phyloP scores from a whole-genome alignment of 2,113 vertebrate genomes.

The Calidris pugnax region DNA sequence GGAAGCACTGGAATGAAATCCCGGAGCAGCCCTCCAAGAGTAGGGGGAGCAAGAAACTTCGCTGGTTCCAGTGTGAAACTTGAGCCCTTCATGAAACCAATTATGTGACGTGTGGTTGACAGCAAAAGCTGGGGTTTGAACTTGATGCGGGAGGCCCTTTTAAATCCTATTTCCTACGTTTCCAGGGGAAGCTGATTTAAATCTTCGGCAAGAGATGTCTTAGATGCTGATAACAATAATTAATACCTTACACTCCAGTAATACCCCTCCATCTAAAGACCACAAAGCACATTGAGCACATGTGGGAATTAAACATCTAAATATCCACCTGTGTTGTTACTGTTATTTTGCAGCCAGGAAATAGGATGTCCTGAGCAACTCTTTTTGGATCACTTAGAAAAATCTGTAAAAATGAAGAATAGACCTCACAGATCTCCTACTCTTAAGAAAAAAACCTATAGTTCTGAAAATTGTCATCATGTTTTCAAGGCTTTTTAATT shows the following conservation, averaged over 20 bases:
- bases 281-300: background rate
- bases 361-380: background rate
- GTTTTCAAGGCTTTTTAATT: slow-evolving; percentile 32
- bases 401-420: slow-evolving; percentile 23
- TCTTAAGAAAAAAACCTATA: slow-evolving; percentile 7
- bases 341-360: slow-evolving; percentile 14
- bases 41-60: background rate
- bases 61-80: background rate
- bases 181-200: slow-evolving; percentile 18
- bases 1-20: background rate
- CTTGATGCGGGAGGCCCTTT: slow-evolving; percentile 10
- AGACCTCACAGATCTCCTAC: background rate
- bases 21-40: background rate
- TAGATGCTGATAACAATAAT: slow-evolving; percentile 39
- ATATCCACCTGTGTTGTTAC: slow-evolving; percentile 19
- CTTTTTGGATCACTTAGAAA: background rate
- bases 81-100: slow-evolving; percentile 33
- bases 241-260: slow-evolving; percentile 34
- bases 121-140: slow-evolving; percentile 19
- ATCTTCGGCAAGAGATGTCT: slow-evolving; percentile 13
- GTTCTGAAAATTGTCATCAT: slow-evolving; percentile 16
- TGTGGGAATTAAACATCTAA: background rate
- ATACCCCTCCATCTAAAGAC: background rate
- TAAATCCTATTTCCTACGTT: slow-evolving; percentile 45
- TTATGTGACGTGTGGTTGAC: background rate